These are phyloP conservation scores for Cliona cf. orientalis DNA, from an alignment of 37 sponge, comb jelly and placozoan genomes.

Conservation along the genomic window DNA sequence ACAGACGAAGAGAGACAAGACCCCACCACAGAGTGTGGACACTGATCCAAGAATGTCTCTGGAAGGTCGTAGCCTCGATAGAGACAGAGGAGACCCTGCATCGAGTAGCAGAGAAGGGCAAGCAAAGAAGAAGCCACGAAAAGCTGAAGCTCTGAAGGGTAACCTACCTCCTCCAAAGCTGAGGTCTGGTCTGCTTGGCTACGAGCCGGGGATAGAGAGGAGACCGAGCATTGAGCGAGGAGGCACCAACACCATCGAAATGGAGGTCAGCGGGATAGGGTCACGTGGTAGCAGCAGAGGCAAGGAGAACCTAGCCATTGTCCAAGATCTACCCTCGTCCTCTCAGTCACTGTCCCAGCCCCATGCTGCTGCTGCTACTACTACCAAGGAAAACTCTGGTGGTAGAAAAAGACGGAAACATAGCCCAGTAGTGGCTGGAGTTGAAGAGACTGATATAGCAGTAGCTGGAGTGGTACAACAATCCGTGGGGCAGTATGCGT, in stretches of 20 bases:
- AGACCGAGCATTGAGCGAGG: constrained; percentile 31
- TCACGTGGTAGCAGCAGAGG: too few species aligned
- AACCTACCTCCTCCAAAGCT: neutral
- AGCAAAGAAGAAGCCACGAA: constrained; percentile 11
- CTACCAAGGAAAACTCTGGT: too few species aligned
- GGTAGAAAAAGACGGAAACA: too few species aligned
- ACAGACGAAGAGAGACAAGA: neutral
- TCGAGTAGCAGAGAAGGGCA: constrained; percentile 5
- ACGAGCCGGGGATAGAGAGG: constrained; percentile 8
- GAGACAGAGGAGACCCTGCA: neutral
- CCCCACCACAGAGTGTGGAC: neutral
- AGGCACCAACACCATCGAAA: constrained; percentile 39
- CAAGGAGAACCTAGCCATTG: too few species aligned
- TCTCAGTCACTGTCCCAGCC: constrained; percentile 16
- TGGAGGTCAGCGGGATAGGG: constrained; percentile 36
- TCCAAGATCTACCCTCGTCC: too few species aligned
- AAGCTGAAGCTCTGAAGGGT: neutral
- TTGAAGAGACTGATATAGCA: too few species aligned
- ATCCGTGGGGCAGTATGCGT: too few species aligned
- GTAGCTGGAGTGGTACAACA: too few species aligned
- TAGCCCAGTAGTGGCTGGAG: too few species aligned
- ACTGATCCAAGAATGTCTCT: constrained; percentile 1
- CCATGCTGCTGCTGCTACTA: too few species aligned
- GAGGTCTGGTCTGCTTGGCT: neutral
- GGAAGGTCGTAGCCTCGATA: constrained; percentile 12